Conservation (phyloP, 1,140 invertebrate genomes). For the Triops cancriformis region DNA sequence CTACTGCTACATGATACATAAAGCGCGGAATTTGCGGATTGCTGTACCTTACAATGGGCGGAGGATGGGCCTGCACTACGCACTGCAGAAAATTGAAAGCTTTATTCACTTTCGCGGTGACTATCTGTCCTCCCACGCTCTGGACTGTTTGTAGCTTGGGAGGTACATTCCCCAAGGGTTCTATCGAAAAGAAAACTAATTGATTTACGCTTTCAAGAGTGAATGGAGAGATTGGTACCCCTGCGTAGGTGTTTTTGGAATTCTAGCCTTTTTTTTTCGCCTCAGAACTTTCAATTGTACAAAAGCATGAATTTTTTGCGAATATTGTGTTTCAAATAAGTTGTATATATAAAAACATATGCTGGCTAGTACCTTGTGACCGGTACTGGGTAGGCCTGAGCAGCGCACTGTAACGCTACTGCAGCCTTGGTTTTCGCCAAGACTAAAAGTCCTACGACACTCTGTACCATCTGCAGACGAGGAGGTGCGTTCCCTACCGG, state of each 20-base stretch:
- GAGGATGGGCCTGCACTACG: conserved; percentile 23
- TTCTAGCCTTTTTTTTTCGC: background rate
- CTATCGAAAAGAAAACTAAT: background rate
- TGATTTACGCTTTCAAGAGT: background rate
- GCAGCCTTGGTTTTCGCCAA: background rate
- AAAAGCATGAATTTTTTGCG: too few species aligned
- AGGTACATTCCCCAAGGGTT: background rate
- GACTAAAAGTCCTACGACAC: background rate
- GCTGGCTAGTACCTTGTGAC: conserved; percentile 23
- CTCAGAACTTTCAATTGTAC: too few species aligned
- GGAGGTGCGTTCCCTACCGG: conserved; percentile 25
- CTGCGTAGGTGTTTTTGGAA: background rate
- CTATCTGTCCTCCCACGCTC: background rate
- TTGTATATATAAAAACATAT: too few species aligned
- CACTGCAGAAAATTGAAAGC: background rate
- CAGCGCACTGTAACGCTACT: conserved; percentile 21
- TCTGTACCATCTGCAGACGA: conserved; percentile 8
- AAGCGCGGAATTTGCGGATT: background rate
- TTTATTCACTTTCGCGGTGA: background rate
- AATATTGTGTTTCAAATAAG: too few species aligned
- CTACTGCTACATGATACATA: background rate
- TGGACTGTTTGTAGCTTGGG: background rate
- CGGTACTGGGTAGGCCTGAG: conserved; percentile 28
- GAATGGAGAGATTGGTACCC: background rate
- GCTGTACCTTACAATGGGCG: conserved; percentile 27